Base-by-base conservation (phyloP, 2,113 vertebrate species). In the Sigmodon hispidus region DNA sequence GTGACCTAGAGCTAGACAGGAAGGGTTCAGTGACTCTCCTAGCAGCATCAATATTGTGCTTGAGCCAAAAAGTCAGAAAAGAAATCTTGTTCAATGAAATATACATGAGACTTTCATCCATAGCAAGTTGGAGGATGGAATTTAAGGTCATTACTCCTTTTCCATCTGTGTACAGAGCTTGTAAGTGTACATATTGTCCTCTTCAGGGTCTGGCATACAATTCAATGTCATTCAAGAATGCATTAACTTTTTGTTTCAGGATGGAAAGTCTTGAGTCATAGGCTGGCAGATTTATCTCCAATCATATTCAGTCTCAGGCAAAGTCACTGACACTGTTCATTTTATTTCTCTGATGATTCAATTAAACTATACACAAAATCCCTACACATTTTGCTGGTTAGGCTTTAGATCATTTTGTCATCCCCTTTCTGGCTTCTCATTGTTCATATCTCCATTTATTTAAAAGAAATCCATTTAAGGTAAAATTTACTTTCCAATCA, bases 401-500 rank as follows among this genome's bases (percentile, higher is more conserved):
- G 36, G 75, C 29, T 29, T 94, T 24, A 67, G 89, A 73, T 6
- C 12, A 75, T 84, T 88, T 22, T 69, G 4, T 50, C 67, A 63
- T 90, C 80, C 12, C 59, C 19, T 86, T 90, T 90, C 72, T 92
- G 89, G 57, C 34, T 93, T 63, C 26, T 73, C 3, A 4, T 59
- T 69, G 26, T 29, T 55, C 13, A 29, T 65, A 7, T 93, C 69
- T 95, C 72, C 13, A 19, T 95, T 93, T 45, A 85, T 81, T 94
- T 93, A 84, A 90, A 81, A 43, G 50, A 88, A 93, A 87, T 59
- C 57, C 43, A 70, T 76, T 55, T 52, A 91, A 84, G 31, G 36
- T 75, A 72, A 91, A 87, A 72, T 69, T 91, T 69, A 63, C 15
- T 94, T 92, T 90, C 90, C 9, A 86, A 77, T 45, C 15, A 36